These are phyloP conservation scores for Falco biarmicus DNA, from an alignment of 2,797 vertebrate genomes.

Conservation along the genomic window DNA sequence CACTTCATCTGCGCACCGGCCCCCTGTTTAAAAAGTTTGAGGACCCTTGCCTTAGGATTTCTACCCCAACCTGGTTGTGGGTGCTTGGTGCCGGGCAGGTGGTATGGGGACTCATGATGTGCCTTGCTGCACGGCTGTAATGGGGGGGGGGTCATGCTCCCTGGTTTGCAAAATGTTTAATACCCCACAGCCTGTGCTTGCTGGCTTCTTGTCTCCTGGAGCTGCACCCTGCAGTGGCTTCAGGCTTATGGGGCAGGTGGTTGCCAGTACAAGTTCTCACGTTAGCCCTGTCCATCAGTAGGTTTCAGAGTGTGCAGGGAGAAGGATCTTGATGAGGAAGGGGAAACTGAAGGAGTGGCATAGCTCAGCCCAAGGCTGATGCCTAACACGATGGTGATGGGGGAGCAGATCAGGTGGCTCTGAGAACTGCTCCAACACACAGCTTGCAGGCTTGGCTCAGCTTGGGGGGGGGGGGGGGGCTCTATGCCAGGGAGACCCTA, in stretches of 20 bases:
- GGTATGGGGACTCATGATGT: background rate
- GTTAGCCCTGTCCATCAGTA: too few species aligned
- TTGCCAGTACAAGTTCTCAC: too few species aligned
- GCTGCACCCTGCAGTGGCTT: background rate
- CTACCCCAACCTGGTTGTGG: background rate
- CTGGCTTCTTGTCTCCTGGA: background rate
- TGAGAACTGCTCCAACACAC: background rate
- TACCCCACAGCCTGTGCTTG: background rate
- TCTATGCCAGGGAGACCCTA: background rate
- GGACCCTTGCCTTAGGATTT: background rate
- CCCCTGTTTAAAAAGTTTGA: too few species aligned
- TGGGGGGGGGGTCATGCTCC: background rate
- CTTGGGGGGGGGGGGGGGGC: background rate
- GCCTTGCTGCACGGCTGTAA: background rate
- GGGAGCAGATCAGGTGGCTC: accelerated
- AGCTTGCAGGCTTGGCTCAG: background rate
- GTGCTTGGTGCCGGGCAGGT: background rate
- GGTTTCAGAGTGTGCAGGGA: background rate
- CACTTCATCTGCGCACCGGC: too few species aligned
- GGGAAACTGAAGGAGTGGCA: background rate
- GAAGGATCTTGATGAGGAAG: background rate
- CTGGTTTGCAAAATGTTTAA: background rate
- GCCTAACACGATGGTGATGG: accelerated
- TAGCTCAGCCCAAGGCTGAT: background rate
- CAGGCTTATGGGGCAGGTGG: background rate